Percentiles rank a stretch among this genome's conserved stretches.
Conservation (phyloP, 2,113 vertebrate species). For the Poeciliopsis retropinna region DNA sequence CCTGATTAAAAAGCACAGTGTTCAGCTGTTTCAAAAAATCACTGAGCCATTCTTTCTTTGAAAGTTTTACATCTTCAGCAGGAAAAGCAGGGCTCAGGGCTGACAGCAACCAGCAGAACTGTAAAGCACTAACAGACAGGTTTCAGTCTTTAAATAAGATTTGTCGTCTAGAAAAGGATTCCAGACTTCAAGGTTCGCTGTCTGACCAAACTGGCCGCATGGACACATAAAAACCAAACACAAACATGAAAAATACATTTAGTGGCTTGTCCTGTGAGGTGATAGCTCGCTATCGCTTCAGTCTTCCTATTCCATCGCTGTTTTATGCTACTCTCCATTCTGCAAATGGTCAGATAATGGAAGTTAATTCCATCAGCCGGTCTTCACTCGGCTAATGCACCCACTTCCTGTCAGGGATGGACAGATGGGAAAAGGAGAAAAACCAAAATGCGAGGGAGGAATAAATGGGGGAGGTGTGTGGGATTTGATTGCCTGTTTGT, state of each 20-base stretch:
- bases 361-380: slow-evolving; percentile 55
- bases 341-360: slow-evolving; percentile 69
- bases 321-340: slow-evolving; percentile 25
- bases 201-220: slow-evolving; percentile 14
- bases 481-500: slow-evolving; percentile 40
- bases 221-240: slow-evolving; percentile 2
- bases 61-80: slow-evolving; percentile 3
- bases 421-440: slow-evolving; percentile 37
- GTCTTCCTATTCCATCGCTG: slow-evolving; percentile 12
- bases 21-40: slow-evolving; percentile 10
- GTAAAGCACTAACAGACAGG: neutral
- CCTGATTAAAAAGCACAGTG: neutral
- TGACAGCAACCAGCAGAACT: neutral
- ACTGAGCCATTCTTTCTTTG: neutral
- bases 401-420: slow-evolving; percentile 67
- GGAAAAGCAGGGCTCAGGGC: neutral
- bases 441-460: slow-evolving; percentile 6
- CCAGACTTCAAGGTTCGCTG: neutral
- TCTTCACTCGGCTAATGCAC: slow-evolving; percentile 61
- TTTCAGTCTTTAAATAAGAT: slow-evolving; percentile 7
- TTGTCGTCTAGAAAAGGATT: neutral
- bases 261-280: slow-evolving; percentile 35
- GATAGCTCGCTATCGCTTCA: slow-evolving; percentile 35
- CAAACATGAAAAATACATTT: slow-evolving; percentile 18
- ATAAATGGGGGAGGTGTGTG: slow-evolving; percentile 13